Conservation (phyloP, 2,888 invertebrate species). For the Empis livida region DNA sequence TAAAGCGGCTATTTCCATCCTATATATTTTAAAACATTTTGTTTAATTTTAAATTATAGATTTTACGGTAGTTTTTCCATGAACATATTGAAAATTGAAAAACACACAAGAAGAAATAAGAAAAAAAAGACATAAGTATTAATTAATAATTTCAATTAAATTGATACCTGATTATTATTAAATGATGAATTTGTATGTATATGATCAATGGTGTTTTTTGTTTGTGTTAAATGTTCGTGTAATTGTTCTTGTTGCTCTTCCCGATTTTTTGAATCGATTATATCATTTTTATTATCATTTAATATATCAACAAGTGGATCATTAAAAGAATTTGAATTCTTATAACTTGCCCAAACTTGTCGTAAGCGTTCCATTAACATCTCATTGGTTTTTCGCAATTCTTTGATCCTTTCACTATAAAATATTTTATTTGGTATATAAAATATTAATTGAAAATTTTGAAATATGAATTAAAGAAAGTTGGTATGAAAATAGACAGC, state of each 20-base stretch:
- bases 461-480: no score
- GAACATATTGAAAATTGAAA: neutral
- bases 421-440: neutral
- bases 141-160: constrained; percentile 16
- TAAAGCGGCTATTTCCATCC: constrained; percentile 36
- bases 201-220: neutral
- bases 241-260: neutral
- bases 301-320: neutral
- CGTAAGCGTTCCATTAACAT: constrained; percentile 32
- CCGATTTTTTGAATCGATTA: neutral
- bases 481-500: no score
- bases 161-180: constrained; percentile 11
- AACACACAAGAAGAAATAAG: constrained; percentile 8
- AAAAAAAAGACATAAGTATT: constrained; percentile 9
- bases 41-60: neutral
- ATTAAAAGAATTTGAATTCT: constrained; percentile 18
- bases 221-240: neutral
- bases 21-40: constrained; percentile 9
- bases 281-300: neutral
- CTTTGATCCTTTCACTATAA: constrained; percentile 5
- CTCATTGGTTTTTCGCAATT: constrained; percentile 30
- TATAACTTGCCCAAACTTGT: constrained; percentile 34
- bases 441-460: no score
- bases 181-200: neutral
- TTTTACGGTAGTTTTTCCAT: neutral